Base-by-base conservation (phyloP, 2,113 vertebrate species). In the Dicerorhinus sumatrensis region DNA sequence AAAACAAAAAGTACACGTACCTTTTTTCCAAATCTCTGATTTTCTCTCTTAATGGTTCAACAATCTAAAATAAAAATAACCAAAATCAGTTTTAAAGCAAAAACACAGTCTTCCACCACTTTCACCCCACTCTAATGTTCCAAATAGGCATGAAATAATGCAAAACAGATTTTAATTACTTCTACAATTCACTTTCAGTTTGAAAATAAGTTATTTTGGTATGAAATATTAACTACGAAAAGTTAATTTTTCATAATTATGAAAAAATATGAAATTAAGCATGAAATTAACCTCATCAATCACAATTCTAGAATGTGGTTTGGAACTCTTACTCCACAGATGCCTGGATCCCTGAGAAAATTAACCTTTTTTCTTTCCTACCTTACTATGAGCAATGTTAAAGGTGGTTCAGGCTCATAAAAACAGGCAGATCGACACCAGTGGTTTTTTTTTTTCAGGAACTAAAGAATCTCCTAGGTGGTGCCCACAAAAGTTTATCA, bases 1-100 rank as follows among this genome's bases (percentile, higher is more conserved):
- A 80, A 77, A 92, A 92, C 27, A 87, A 48, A 98, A 80, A 77
- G n/a, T 21, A 60, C 2, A 96, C 98, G 0, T 99, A 99, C 99
- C 99, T 99, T 98, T 99, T 99, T 97, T 99, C 99, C 82, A 99
- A 98, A 97, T 99, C 99, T 98, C 98, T 98, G 96, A 99, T 99
- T 98, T 99, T 99, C 94, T 99, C 99, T 97, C 99, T 99, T 70
- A 99, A 98, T 92, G 99, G 99, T 89, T 98, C 99, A 97, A 99
- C 96, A 86, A 97, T 98, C 99, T 99, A 97, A 98, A 99, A 97
- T 7, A 94, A 97, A 69, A 96, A 89, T 36, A 95, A 89, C 1
- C 13, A 86, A 86, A 72, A 86, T 85, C 58, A 96, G 25, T 69
- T 96, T 63, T 97, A 92, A 89, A 94, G 51, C 31, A 89, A 65